Evolutionary conservation across 2,113 vertebrate genomes (phyloP), one percentile per base, ranked within the genome.

Genomic region (Atherinomorus stipes): DNA sequence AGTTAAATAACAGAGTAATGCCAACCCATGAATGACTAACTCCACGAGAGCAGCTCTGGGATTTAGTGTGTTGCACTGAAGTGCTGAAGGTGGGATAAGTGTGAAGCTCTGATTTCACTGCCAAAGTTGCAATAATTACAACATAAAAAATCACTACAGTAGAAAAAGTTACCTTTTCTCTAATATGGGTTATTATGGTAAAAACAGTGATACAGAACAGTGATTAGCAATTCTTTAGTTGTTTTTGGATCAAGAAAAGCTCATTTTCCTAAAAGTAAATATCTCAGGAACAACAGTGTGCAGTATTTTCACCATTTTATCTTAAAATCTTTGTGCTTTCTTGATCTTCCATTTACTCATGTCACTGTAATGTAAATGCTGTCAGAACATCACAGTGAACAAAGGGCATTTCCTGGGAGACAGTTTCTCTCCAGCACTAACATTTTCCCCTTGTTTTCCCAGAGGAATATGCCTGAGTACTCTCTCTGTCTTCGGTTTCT

Each of bases 401-500:
- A 56, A 2, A 23, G 31, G 18, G 74, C 61, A 49, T 58, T 18
- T 69, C 64, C 63, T 58, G 10, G 44, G 71, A 76, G 53, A 37
- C 42, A 11, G 50, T 28, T 76, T 77, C 64, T 65, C 21, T 59
- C 19, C 25, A 59, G 40, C 50, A 23, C 21, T 11, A 26, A 9
- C 1, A 9, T 18, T 58, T 44, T 47, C 7, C 7, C 7, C 34
- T 69, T 26, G 40, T 21, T 69, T 50, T 23, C 42, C 52, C 31
- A 61, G 38, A 74, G 21, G n/a, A 57, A 51, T 51, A 51, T 57
- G 16, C 28, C 61, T 11, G 23, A 31, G 47, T 50, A 13, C 60
- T 52, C 11, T 38, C 31, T 12, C 40, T 52, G 18, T 61, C 19
- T 76, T 54, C 50, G 23, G 38, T 54, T 64, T 68, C 52, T 19